Evolutionary conservation across 2,888 invertebrate species (phyloP).

Genomic region (Dysmachus trigonus): DNA sequence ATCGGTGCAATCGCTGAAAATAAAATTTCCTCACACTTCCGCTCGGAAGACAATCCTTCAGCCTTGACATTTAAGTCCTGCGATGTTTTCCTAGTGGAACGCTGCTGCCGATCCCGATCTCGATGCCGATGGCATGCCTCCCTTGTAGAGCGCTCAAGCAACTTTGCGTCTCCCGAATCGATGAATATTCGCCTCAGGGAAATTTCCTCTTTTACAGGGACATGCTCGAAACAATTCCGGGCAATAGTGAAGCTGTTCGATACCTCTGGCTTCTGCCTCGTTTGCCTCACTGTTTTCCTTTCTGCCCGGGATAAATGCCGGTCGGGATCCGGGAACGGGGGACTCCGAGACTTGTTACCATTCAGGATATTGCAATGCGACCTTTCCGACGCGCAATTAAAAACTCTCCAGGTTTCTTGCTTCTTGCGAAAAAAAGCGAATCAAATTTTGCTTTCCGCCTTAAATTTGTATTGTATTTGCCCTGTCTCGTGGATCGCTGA

Average conservation of each 20-base stretch:
- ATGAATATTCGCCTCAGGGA: not conserved
- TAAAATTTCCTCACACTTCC: not conserved
- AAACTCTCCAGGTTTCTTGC: not conserved
- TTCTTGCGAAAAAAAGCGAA: not conserved
- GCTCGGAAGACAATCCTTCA: not conserved
- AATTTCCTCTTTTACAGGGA: not conserved
- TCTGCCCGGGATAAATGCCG: not conserved
- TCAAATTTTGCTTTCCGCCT: not conserved
- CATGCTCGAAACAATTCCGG: not conserved
- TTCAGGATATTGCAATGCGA: not conserved
- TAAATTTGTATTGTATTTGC: not conserved
- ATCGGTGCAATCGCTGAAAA: not conserved
- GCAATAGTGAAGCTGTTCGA: not conserved
- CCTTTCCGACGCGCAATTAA: not conserved
- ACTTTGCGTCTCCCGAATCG: not conserved
- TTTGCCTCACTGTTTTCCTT: not conserved
- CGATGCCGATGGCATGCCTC: not conserved
- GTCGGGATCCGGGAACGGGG: not conserved
- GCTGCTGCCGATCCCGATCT: not conserved
- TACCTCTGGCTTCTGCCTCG: not conserved
- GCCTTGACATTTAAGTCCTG: not conserved
- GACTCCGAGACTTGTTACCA: not conserved
- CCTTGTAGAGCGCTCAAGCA: not conserved
- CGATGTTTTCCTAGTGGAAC: not conserved
- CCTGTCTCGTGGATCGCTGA: not conserved